Base-by-base conservation (phyloP, 2,113 vertebrate genomes). In the Engystomops pustulosus region DNA sequence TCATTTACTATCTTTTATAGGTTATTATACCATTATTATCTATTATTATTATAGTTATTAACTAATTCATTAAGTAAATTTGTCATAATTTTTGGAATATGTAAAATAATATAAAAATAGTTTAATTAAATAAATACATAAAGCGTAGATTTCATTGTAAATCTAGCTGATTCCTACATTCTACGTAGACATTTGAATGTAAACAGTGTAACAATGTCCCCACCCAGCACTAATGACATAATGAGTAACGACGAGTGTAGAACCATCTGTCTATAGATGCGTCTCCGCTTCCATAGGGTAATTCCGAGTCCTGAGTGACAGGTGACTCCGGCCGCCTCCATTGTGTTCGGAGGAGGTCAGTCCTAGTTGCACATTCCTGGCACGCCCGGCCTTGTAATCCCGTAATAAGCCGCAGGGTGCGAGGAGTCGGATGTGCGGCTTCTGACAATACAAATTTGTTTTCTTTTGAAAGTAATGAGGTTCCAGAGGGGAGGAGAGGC, bases 401-500 rank as follows among this genome's bases (percentile, higher is more conserved):
- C 45, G 44, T 58, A 79, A 85, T 85, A 47, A 78, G 83, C 62
- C 32, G 34, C 20, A 27, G 75, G 74, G 75, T 55, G 49, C 30
- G 65, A 30, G 10, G 34, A 51, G 12, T 60, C 14, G 30, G 75
- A 76, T 77, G 58, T 69, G 25, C 18, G 75, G 9, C 15, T 47
- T 68, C 45, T 55, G 65, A 78, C 62, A 78, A 85, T 70, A 45
- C 83, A 70, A 58, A 79, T 78, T 76, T 84, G 82, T 77, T 79
- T 85, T 65, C 74, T 70, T 85, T 85, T 79, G 62, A 84, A 69
- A 84, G 25, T 55, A 55, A 68, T 67, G 49, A 84, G 72, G 65
- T 62, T 65, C 53, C 23, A 45, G 49, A 62, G 41, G 3, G 1
- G 27, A 72, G 51, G 70, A 34, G 67, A 78, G 86, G 79, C 9